Conservation (phyloP, 2,888 invertebrate species). For the Acrobasis consociella region DNA sequence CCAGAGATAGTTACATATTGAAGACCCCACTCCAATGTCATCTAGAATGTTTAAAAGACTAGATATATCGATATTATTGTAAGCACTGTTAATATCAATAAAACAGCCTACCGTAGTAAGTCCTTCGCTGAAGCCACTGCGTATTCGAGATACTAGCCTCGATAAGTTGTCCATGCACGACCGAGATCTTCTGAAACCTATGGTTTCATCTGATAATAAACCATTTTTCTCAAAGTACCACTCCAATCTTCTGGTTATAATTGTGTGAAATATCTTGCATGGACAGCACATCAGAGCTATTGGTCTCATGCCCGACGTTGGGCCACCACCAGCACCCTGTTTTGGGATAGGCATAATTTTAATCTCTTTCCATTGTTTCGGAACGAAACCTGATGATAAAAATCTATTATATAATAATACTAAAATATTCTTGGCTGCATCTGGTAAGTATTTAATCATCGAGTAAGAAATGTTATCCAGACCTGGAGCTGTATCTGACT, state of each 20-base stretch:
- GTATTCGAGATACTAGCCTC: background rate
- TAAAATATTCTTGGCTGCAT: conserved; percentile 19
- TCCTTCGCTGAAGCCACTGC: conserved; percentile 31
- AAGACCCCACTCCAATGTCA: conserved; percentile 28
- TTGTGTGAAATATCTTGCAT: conserved; percentile 34
- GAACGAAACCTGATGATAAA: conserved; percentile 22
- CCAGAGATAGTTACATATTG: conserved; percentile 12
- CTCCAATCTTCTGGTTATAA: conserved; percentile 32
- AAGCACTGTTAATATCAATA: conserved; percentile 40
- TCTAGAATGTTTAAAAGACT: conserved; percentile 31
- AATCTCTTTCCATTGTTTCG: conserved; percentile 31
- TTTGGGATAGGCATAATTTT: conserved; percentile 34
- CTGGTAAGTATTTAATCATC: conserved; percentile 30
- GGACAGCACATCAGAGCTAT: conserved; percentile 33
- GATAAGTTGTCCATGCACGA: conserved; percentile 22
- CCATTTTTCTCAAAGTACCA: conserved; percentile 32
- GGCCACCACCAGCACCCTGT: background rate
- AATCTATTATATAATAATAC: conserved; percentile 28
- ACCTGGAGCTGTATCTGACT: conserved; percentile 31
- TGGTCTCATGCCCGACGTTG: conserved; percentile 24
- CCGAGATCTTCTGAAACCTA: conserved; percentile 27
- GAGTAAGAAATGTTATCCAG: conserved; percentile 30
- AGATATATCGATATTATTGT: conserved; percentile 36
- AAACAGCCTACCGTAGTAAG: conserved; percentile 33
- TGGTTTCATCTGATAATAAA: conserved; percentile 19